These are phyloP conservation scores for Pollenia labialis DNA, from an alignment of 2,888 invertebrate species.

Conservation along the genomic window DNA sequence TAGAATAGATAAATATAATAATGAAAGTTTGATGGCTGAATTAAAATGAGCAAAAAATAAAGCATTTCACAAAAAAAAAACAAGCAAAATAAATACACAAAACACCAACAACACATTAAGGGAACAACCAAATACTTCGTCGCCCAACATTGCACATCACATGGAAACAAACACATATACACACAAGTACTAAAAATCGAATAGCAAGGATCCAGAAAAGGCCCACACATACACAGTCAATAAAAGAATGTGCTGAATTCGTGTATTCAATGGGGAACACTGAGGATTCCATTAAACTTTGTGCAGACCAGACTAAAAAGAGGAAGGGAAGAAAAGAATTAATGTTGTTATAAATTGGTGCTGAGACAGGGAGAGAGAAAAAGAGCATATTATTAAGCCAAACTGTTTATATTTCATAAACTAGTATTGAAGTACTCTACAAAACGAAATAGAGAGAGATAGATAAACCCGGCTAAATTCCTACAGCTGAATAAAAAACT, in stretches of 20 bases:
- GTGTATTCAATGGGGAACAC: not conserved
- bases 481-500: constrained; percentile 10
- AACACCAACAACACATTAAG: constrained; percentile 6
- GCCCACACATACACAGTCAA: not conserved
- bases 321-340: not conserved
- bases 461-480: not conserved
- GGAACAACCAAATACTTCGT: constrained; percentile 29
- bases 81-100: not conserved
- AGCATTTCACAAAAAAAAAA: not conserved
- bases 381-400: not conserved
- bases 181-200: not conserved
- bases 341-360: not conserved
- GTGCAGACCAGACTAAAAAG: not conserved
- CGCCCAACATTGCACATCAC: not conserved
- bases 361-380: too few relatives aligned
- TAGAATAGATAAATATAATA: constrained; percentile 54
- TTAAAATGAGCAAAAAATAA: constrained; percentile 40
- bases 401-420: constrained; percentile 5
- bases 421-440: not conserved
- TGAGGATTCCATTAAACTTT: not conserved
- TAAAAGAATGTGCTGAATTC: constrained; percentile 22
- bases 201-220: constrained; percentile 23
- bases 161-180: not conserved
- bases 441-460: not conserved
- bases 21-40: constrained; percentile 63